Conservation (phyloP, 2,888 invertebrate species). For the Nephrotoma guestfalica region DNA sequence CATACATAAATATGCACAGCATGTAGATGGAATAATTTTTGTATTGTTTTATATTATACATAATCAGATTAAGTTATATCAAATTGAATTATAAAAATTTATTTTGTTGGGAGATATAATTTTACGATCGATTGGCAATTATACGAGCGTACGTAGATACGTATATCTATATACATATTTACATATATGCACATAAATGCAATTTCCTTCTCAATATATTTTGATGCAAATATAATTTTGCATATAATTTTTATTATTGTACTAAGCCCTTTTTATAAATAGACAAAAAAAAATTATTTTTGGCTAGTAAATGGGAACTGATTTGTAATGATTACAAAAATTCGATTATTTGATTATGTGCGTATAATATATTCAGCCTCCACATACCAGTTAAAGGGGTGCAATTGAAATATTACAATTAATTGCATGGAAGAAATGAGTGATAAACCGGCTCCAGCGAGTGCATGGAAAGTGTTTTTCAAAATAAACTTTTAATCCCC, state of each 20-base stretch:
- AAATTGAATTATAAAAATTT: not conserved
- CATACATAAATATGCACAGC: not conserved
- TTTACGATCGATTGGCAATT: not conserved
- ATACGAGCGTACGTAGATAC: not conserved
- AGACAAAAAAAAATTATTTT: not conserved
- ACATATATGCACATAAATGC: not conserved
- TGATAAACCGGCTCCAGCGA: not conserved
- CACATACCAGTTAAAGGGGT: not conserved
- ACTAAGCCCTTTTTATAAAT: not conserved
- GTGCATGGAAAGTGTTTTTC: not conserved
- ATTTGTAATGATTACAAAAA: not conserved
- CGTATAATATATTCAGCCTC: not conserved
- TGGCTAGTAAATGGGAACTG: not conserved
- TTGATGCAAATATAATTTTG: not conserved
- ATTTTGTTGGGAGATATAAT: not conserved
- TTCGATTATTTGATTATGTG: not conserved
- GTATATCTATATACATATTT: not conserved
- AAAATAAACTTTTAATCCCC: not conserved
- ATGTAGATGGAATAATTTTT: not conserved
- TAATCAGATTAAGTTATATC: not conserved
- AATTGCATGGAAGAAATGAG: not conserved
- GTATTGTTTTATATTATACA: not conserved
- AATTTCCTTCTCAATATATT: not conserved
- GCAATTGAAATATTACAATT: not conserved
- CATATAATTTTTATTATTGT: not conserved